Evolutionary conservation across 2,797 vertebrate species (phyloP).

Genomic region (Borostomias antarcticus): DNA sequence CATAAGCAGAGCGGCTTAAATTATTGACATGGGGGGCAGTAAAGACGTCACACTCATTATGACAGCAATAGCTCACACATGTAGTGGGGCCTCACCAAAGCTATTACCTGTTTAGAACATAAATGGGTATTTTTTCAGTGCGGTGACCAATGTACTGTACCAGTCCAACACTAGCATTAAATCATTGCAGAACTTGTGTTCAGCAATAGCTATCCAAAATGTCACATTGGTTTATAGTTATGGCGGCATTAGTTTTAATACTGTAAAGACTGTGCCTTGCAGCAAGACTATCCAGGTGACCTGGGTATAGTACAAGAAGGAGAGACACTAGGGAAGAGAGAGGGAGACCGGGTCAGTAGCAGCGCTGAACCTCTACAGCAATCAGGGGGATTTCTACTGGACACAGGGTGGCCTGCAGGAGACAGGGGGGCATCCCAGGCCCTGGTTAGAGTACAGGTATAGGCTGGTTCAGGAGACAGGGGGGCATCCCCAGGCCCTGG

Average conservation of each 20-base stretch:
- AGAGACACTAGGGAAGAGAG: too few relatives aligned
- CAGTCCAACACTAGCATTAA: neutral
- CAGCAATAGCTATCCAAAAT: neutral
- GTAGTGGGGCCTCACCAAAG: neutral
- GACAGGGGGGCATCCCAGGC: too few relatives aligned
- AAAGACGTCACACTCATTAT: constrained; percentile 4
- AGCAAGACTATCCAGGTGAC: neutral
- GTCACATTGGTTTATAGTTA: constrained; percentile 1
- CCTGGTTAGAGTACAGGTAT: too few relatives aligned
- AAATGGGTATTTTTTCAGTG: neutral
- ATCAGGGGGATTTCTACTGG: too few relatives aligned
- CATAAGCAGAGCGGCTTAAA: constrained; percentile 4
- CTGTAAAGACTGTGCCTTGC: constrained; percentile 1
- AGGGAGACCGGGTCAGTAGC: too few relatives aligned
- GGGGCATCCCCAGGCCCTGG: too few relatives aligned
- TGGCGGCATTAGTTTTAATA: neutral
- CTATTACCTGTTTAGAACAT: neutral
- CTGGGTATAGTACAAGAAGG: too few relatives aligned
- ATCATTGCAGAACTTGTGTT: neutral
- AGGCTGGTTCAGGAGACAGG: too few relatives aligned
- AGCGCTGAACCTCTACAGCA: too few relatives aligned
- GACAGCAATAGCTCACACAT: constrained; percentile 1
- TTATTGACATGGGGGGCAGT: constrained; percentile 1
- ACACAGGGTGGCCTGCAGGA: too few relatives aligned
- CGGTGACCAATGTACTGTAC: neutral